Percentiles rank a stretch among this genome's conserved stretches.
These are phyloP conservation scores for Blera fallax DNA, from an alignment of 2,888 invertebrate species.

Conservation along the genomic window DNA sequence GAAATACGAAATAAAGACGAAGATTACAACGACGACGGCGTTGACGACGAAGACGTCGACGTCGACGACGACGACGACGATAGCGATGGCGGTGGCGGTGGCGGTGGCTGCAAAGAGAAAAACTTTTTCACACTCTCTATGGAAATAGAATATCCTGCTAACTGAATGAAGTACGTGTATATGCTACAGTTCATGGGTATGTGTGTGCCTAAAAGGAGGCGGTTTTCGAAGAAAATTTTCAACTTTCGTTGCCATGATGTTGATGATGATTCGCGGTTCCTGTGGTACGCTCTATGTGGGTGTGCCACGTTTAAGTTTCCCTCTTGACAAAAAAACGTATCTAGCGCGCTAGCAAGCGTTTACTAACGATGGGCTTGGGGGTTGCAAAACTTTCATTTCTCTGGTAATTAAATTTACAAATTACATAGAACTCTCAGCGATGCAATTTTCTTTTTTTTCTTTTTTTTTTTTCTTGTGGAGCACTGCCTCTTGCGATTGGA, in stretches of 20 bases:
- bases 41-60: not conserved
- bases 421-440: not conserved
- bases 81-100: not conserved
- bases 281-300: conserved; percentile 4
- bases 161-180: not conserved
- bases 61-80: conserved; percentile 4
- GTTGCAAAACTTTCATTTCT: not conserved
- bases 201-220: conserved; percentile 36
- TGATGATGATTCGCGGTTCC: conserved; percentile 52
- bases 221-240: conserved; percentile 26
- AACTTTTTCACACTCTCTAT: not conserved
- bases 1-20: conserved; percentile 1
- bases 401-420: conserved; percentile 2
- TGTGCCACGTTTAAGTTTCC: conserved; percentile 15
- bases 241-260: conserved; percentile 26
- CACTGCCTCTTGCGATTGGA: not conserved
- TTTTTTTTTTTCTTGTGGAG: too few species aligned
- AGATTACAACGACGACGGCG: conserved; percentile 9
- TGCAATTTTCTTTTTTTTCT: not conserved
- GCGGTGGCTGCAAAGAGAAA: not conserved
- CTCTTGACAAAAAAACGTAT: not conserved
- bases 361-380: too few species aligned
- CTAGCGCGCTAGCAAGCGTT: not conserved
- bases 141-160: not conserved
- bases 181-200: not conserved